Conservation (phyloP, 2,888 invertebrate species). For the Flexamia atlantica region DNA sequence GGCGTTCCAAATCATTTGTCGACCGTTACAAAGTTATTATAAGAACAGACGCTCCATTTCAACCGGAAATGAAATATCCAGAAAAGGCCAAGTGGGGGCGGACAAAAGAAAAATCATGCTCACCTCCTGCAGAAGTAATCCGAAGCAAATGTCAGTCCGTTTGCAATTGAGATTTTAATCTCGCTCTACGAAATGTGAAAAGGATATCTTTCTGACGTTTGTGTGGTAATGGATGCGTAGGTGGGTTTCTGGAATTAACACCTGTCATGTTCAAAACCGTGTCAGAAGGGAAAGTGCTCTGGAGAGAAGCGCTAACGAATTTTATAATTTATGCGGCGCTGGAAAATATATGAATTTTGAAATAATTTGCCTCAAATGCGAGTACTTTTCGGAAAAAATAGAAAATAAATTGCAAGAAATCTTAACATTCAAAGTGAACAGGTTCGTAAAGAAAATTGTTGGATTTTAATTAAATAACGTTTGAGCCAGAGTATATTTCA, state of each 20-base stretch:
- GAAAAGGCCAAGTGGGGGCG: background rate
- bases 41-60: background rate
- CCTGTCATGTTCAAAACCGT: constrained; percentile 3
- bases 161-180: constrained; percentile 10
- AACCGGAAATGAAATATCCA: background rate
- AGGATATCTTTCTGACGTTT: background rate
- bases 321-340: no score
- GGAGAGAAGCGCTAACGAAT: no score
- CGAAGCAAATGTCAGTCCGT: background rate
- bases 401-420: no score
- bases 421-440: no score
- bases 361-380: no score
- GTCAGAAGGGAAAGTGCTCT: constrained; percentile 12
- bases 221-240: constrained; percentile 1
- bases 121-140: background rate
- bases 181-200: constrained; percentile 7
- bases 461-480: no score
- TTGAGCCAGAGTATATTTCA: no score
- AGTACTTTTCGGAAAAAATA: no score
- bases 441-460: no score
- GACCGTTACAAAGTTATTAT: background rate
- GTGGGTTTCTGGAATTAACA: constrained; percentile 23
- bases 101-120: background rate
- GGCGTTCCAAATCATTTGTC: background rate
- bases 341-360: no score